Conservation (phyloP, 2,888 invertebrate genomes). For the Agrotis exclamationis region DNA sequence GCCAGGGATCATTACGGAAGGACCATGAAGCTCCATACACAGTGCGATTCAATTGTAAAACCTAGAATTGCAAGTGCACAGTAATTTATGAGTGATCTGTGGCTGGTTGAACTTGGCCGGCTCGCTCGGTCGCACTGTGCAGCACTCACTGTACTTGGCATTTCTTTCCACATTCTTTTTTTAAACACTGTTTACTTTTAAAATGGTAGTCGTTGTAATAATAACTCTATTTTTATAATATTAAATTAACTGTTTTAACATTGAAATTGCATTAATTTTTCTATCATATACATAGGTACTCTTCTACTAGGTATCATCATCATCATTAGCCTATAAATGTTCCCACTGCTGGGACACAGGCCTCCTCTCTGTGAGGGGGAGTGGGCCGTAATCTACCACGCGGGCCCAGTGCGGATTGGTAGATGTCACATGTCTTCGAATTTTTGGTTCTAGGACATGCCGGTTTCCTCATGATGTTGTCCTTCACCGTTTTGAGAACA, state of each 20-base stretch:
- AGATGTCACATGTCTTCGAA: too few species aligned
- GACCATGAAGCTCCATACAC: slow-evolving; percentile 59
- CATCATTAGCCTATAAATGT: too few species aligned
- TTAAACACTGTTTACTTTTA: slow-evolving; percentile 44
- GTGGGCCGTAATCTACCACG: too few species aligned
- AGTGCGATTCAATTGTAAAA: slow-evolving; percentile 53
- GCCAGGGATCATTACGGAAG: slow-evolving; percentile 54
- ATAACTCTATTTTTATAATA: too few species aligned
- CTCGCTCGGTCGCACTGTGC: slow-evolving; percentile 11
- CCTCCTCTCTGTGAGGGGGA: too few species aligned
- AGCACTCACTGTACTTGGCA: slow-evolving; percentile 58
- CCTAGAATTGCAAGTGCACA: slow-evolving; percentile 46
- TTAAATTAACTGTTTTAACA: background rate
- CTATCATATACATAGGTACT: too few species aligned
- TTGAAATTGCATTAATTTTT: background rate
- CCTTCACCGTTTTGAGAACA: too few species aligned
- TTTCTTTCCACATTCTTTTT: slow-evolving; percentile 59
- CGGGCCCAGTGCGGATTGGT: too few species aligned
- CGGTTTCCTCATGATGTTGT: too few species aligned
- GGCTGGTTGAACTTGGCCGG: slow-evolving; percentile 58
- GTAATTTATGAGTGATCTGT: slow-evolving; percentile 36
- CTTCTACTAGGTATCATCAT: too few species aligned
- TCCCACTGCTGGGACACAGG: too few species aligned
- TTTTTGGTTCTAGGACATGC: too few species aligned
- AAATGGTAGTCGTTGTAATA: background rate